Base-by-base conservation (phyloP, 1,140 invertebrate species). In the Caenorhabditis remanei region DNA sequence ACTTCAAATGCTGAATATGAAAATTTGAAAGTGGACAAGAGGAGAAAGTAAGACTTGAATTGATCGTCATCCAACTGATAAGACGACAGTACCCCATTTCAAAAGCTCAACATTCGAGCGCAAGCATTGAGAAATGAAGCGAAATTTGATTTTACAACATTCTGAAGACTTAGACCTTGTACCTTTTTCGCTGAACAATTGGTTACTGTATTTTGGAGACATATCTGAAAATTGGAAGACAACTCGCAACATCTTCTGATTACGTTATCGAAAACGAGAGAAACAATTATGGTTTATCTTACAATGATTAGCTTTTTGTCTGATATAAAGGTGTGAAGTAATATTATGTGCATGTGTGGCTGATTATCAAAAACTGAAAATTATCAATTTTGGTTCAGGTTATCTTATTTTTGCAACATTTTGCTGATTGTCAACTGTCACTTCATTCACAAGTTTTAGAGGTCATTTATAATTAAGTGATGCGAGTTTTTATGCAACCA, bases 291-390 rank as follows among this genome's bases (percentile, higher is more conserved):
- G 71, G 13, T 79, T 79, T 79, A 79, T 79, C 71, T 46, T 79
- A 46, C 43, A 50, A 46, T 71, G 65, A 71, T 79, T 79, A 50
- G 71, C 14, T 79, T 79, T 50, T 79, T 79, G n/a, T 79, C 46
- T 79, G 71, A 79, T 79, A 79, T 43, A 19, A 46, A 41, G 71
- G 71, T 79, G 71, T 50, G 71, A 79, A 79, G 71, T 79, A 53
- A 79, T 50, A 79, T 79, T 79, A 79, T 79, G 71, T 79, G 71
- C 71, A n/a, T 79, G 71, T 79, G 71, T 50, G 71, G 71, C 14
- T 50, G 19, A 79, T 79, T 79, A 79, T 79, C 71, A 40, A 61
- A 79, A 79, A 50, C n/a, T 50, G 21, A 79, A 53, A 79, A 7
- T 79, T 79, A 79, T 79, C 71, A 79, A 50, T 79, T 79, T 71